Evolutionary conservation across 2,113 vertebrate genomes (phyloP).

Genomic region (Andinoacara biseriatus): DNA sequence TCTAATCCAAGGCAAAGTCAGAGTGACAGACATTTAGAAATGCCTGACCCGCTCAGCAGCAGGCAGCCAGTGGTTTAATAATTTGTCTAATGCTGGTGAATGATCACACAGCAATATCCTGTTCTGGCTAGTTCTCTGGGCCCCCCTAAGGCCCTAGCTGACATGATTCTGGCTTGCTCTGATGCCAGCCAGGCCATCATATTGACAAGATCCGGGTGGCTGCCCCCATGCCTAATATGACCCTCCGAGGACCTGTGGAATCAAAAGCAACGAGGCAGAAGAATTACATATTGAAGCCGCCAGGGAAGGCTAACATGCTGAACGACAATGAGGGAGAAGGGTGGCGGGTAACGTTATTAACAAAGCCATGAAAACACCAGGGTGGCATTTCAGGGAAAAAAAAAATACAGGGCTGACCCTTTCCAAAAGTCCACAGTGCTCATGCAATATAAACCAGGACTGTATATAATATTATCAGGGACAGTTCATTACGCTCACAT

Average conservation of each 20-base stretch:
- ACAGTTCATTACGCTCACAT: slow-evolving; percentile 11
- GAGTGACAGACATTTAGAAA: slow-evolving; percentile 36
- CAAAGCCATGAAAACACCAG: slow-evolving; percentile 26
- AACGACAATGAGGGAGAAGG: neutral
- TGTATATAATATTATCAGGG: neutral
- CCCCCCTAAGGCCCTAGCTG: slow-evolving; percentile 53
- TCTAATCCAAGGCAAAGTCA: slow-evolving; percentile 46
- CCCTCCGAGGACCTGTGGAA: slow-evolving; percentile 53
- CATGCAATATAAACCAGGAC: slow-evolving; percentile 26
- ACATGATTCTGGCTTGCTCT: slow-evolving; percentile 64
- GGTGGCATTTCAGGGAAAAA: slow-evolving; percentile 14
- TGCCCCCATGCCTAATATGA: slow-evolving; percentile 37
- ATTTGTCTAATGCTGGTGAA: slow-evolving; percentile 75
- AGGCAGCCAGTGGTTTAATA: slow-evolving; percentile 68
- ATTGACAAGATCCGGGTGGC: slow-evolving; percentile 62
- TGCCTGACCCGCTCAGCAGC: slow-evolving; percentile 32
- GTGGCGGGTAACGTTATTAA: slow-evolving; percentile 20
- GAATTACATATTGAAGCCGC: slow-evolving; percentile 59
- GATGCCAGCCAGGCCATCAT: slow-evolving; percentile 47
- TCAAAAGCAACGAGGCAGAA: slow-evolving; percentile 63
- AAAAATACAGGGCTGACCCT: slow-evolving; percentile 13
- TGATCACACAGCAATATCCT: slow-evolving; percentile 74
- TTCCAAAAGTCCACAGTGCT: slow-evolving; percentile 29
- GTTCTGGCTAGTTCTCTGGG: slow-evolving; percentile 51
- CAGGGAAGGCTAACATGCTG: slow-evolving; percentile 12